Percentiles rank a stretch among this genome's conserved stretches.
Evolutionary conservation across 1,140 invertebrate genomes (phyloP).

Genomic region (Hylaeus volcanicus): DNA sequence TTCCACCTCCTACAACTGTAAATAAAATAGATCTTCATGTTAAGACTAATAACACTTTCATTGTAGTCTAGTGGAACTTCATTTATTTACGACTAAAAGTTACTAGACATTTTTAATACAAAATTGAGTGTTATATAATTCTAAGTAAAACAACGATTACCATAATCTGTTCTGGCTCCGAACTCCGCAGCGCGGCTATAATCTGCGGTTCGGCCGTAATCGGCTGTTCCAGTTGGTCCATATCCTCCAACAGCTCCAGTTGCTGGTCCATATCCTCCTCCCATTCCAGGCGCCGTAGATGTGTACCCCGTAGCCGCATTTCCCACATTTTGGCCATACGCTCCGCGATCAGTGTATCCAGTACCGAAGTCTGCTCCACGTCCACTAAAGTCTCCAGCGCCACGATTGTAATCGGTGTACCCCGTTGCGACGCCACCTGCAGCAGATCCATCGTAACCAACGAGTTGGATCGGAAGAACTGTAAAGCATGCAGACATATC

Average conservation of each 20-base stretch:
- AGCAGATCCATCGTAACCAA: constrained; percentile 75
- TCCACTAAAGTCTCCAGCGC: constrained; percentile 75
- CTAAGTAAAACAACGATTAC: constrained; percentile 53
- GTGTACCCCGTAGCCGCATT: constrained; percentile 77
- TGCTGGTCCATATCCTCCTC: constrained; percentile 75
- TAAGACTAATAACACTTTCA: neutral
- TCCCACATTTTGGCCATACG: constrained; percentile 75
- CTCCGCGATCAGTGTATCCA: constrained; percentile 76
- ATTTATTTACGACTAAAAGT: neutral
- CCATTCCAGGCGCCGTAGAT: constrained; percentile 74
- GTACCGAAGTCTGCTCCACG: constrained; percentile 73
- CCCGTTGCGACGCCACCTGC: constrained; percentile 75
- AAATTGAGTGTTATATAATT: neutral
- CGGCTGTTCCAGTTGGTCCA: constrained; percentile 73
- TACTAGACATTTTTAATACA: neutral
- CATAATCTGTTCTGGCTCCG: constrained; percentile 75
- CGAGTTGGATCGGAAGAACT: constrained; percentile 75
- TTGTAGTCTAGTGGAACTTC: neutral
- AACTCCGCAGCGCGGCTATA: constrained; percentile 76
- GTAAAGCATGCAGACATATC: constrained; percentile 65
- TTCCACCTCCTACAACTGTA: constrained; percentile 72
- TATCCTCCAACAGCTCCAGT: constrained; percentile 74
- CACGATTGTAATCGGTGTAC: constrained; percentile 78
- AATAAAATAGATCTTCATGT: neutral
- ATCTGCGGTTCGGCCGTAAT: constrained; percentile 75